Base-by-base conservation (phyloP, 37 sponge, comb jelly and placozoan genomes). In the Ianthella basta region DNA sequence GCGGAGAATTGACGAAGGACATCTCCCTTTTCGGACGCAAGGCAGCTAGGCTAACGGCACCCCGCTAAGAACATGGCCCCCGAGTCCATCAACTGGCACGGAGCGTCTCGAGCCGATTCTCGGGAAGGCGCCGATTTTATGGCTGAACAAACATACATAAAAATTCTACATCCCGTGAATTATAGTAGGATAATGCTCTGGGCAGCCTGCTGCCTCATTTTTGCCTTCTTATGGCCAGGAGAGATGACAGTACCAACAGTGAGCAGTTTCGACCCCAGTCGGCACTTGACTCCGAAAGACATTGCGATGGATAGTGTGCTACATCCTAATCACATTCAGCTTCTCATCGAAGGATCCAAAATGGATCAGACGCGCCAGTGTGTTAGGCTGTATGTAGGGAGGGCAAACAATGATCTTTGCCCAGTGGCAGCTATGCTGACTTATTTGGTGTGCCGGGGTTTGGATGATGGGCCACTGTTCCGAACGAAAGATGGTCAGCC, bases 131-230 rank as follows among this genome's bases (percentile, higher is more conserved):
- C n/a, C n/a, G n/a, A n/a, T n/a, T n/a, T n/a, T n/a, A n/a, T n/a
- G n/a, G n/a, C n/a, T n/a, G n/a, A n/a, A n/a, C n/a, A n/a, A n/a
- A n/a, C n/a, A n/a, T n/a, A n/a, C n/a, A n/a, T n/a, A n/a, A n/a
- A n/a, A n/a, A n/a, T n/a, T n/a, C n/a, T n/a, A n/a, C n/a, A n/a
- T n/a, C n/a, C n/a, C n/a, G n/a, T n/a, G n/a, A n/a, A n/a, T n/a
- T n/a, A n/a, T n/a, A n/a, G n/a, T n/a, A n/a, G n/a, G n/a, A n/a
- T n/a, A n/a, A 89, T 89, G 84, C 61, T 89, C 20, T 89, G 89
- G 81, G 89, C 81, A 24, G 84, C 89, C 10, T 53, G 41, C 8
- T 82, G 64, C 39, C 41, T 79, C 33, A 65, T 72, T 63, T 89
- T 84, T 15, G 84, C 73, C 23, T 84, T 84, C 61, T 36, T 84